These are phyloP conservation scores for Melanargia galathea DNA, from an alignment of 2,888 invertebrate species.

Conservation along the genomic window DNA sequence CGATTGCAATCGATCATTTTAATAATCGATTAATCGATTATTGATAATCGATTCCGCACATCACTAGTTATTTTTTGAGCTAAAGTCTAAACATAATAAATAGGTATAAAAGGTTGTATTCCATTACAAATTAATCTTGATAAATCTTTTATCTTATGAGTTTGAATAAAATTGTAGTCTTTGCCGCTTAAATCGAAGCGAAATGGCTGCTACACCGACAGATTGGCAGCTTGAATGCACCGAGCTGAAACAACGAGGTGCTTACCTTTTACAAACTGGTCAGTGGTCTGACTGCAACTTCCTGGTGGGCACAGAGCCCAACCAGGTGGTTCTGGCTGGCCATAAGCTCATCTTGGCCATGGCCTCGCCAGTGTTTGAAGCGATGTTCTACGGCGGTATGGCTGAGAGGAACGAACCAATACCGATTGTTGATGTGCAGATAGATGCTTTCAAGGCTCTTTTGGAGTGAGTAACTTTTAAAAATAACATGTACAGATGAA, in stretches of 20 bases:
- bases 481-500: background rate
- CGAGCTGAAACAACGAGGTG: constrained; percentile 87
- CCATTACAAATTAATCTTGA: background rate
- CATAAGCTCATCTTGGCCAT: constrained; percentile 92
- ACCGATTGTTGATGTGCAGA: constrained; percentile 91
- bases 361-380: constrained; percentile 94
- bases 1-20: too few relatives aligned
- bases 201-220: constrained; percentile 80
- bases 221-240: constrained; percentile 91
- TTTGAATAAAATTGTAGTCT: background rate
- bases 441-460: constrained; percentile 91
- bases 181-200: constrained; percentile 12
- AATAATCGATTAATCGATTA: too few relatives aligned
- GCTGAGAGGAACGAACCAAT: constrained; percentile 90
- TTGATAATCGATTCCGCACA: too few relatives aligned
- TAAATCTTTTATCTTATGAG: background rate
- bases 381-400: constrained; percentile 93
- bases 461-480: constrained; percentile 82
- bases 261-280: constrained; percentile 88
- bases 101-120: background rate
- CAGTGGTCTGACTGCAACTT: constrained; percentile 93
- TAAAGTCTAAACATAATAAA: constrained; percentile 2
- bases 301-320: constrained; percentile 89
- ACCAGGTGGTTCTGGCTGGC: constrained; percentile 87
- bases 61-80: background rate